Percentiles rank a stretch among this genome's conserved stretches.
Conservation (phyloP, 2,888 invertebrate genomes). For the Phasia obesa region DNA sequence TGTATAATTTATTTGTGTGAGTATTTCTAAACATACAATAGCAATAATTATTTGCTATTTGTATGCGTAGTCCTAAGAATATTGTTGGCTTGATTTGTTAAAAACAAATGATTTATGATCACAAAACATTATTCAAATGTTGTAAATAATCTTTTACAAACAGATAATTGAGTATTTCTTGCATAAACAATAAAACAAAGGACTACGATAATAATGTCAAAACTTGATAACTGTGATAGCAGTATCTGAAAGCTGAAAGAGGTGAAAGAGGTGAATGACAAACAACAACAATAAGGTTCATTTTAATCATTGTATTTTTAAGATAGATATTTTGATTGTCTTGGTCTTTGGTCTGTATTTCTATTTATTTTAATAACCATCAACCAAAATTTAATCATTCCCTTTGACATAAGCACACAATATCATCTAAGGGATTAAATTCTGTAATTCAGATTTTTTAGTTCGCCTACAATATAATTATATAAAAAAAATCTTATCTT, state of each 20-base stretch:
- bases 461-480: too few species aligned
- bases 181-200: slow-evolving; percentile 4
- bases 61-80: slow-evolving; percentile 34
- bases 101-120: slow-evolving; percentile 66
- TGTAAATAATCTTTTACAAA: slow-evolving; percentile 56
- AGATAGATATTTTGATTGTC: neutral
- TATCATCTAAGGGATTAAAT: too few species aligned
- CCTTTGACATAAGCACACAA: too few species aligned
- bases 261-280: slow-evolving; percentile 14
- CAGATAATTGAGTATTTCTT: slow-evolving; percentile 49
- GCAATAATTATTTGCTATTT: slow-evolving; percentile 61
- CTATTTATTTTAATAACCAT: too few species aligned
- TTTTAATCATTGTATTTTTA: neutral
- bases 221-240: slow-evolving; percentile 32
- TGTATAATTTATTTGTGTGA: neutral
- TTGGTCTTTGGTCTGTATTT: too few species aligned
- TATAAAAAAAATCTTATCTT: too few species aligned
- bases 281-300: neutral
- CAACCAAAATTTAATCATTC: too few species aligned
- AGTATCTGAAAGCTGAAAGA: slow-evolving; percentile 29
- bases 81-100: slow-evolving; percentile 52
- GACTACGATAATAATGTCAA: slow-evolving; percentile 39
- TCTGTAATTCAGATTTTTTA: too few species aligned
- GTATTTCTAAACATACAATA: slow-evolving; percentile 31
- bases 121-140: slow-evolving; percentile 55